Conservation (phyloP, 1,140 invertebrate genomes). For the Telenomus remus region DNA sequence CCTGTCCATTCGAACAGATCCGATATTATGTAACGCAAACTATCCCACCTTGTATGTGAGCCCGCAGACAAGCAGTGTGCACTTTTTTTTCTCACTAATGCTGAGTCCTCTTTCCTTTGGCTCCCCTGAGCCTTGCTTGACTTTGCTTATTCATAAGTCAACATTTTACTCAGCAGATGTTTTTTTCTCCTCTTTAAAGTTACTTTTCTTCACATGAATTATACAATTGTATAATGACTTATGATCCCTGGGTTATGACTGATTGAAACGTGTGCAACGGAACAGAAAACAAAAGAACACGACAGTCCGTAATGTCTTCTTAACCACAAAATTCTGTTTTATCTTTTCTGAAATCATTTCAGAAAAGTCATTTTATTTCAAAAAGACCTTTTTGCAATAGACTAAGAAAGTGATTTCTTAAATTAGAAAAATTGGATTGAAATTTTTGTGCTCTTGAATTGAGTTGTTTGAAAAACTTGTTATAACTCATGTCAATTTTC, state of each 20-base stretch:
- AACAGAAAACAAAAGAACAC: neutral
- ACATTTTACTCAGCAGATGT: constrained; percentile 53
- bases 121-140: constrained; percentile 51
- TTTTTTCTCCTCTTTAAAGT: constrained; percentile 48
- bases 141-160: constrained; percentile 59
- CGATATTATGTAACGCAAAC: constrained; percentile 46
- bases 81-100: constrained; percentile 31
- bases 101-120: constrained; percentile 44
- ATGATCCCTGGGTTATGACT: constrained; percentile 34
- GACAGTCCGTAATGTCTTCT: neutral
- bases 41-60: constrained; percentile 13
- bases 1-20: constrained; percentile 47
- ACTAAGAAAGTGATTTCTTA: no score
- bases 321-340: neutral
- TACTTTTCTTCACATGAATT: constrained; percentile 55
- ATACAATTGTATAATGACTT: constrained; percentile 50
- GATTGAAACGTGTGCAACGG: constrained; percentile 38
- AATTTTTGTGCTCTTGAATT: no score
- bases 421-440: no score
- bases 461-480: no score
- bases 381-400: no score
- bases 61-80: constrained; percentile 6
- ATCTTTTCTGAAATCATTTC: no score
- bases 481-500: no score
- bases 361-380: no score